Base-by-base conservation (phyloP, 2,797 vertebrate species). In the Ptychobarbus kaznakovi region DNA sequence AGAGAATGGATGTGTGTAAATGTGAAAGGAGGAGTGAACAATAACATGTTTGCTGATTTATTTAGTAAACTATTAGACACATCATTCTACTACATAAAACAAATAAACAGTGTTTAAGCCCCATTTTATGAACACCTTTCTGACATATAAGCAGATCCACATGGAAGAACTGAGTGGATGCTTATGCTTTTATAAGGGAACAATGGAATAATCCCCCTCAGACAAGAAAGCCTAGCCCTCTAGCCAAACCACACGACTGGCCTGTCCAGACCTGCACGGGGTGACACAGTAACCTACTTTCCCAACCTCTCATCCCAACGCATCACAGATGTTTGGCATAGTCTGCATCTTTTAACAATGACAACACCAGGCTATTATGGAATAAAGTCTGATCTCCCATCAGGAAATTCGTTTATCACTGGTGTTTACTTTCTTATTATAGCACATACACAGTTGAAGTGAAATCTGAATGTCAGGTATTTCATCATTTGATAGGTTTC, bases 251-350 rank as follows among this genome's bases (percentile, higher is more conserved):
- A 86, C 87, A 83, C 87, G 69, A 73, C 83, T 74, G 73, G 86
- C 93, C 61, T 93, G 95, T 86, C 90, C 32, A 56, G 86, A 89
- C 95, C 88, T 0, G 94, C 86, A 86, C 4, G 16, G 25, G 85
- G 85, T 87, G 84, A 92, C 93, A 94, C 86, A 90, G 90, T 92
- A 93, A 94, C 93, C 93, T 87, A 91, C 87, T 86, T 40, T 68
- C 53, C 20, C 42, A 53, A 82, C 25, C 25, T 3, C 32, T 22
- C 15, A 46, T 61, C 51, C 11, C 51, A 82, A 51, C 28, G 3
- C 5, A 51, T 72, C 42, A 73, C 56, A 74, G 56, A 65, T 72
- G 56, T 72, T 78, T 77, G 63, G 46, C 63, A 79, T 84, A 70
- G 63, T 65, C 53, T 40, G 22, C 76, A 80, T 80, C 51, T 72